These are phyloP conservation scores for Helicoverpa armigera DNA, from an alignment of 1,140 invertebrate species.

Conservation along the genomic window DNA sequence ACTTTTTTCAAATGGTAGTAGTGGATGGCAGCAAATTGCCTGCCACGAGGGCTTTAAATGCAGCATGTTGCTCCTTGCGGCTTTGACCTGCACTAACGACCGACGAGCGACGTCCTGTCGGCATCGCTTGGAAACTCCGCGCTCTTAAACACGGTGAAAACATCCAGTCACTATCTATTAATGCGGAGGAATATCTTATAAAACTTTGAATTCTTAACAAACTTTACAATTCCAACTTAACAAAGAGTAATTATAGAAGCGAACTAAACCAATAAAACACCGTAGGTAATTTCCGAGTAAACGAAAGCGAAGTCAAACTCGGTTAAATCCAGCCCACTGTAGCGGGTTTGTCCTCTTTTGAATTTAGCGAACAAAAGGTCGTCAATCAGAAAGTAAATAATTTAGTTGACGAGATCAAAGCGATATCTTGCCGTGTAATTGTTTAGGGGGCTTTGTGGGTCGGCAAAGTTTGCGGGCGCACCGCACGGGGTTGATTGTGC, in stretches of 20 bases:
- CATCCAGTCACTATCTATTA: background rate
- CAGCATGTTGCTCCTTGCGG: conserved; percentile 29
- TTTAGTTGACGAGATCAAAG: conserved; percentile 56
- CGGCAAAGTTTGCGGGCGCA: conserved; percentile 39
- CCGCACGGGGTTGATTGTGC: conserved; percentile 49
- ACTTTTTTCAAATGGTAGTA: background rate
- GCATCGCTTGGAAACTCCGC: background rate
- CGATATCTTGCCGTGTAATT: conserved; percentile 51
- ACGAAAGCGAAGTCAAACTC: background rate
- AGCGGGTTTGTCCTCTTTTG: conserved; percentile 16
- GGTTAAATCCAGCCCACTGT: background rate
- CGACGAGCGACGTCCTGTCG: background rate
- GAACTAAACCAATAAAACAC: background rate
- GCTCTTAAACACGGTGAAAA: background rate
- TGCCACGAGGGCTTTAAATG: conserved; percentile 20
- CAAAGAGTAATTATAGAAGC: background rate
- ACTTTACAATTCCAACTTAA: background rate
- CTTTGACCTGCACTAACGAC: conserved; percentile 27
- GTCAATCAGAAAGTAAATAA: conserved; percentile 55
- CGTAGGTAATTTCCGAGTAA: background rate
- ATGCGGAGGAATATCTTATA: background rate
- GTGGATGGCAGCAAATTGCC: conserved; percentile 31
- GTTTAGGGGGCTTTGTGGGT: conserved; percentile 43
- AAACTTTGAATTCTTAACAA: background rate
- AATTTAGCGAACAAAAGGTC: conserved; percentile 46